These are phyloP conservation scores for Manis crassicaudata DNA, from an alignment of 2,797 vertebrate species.

Conservation along the genomic window DNA sequence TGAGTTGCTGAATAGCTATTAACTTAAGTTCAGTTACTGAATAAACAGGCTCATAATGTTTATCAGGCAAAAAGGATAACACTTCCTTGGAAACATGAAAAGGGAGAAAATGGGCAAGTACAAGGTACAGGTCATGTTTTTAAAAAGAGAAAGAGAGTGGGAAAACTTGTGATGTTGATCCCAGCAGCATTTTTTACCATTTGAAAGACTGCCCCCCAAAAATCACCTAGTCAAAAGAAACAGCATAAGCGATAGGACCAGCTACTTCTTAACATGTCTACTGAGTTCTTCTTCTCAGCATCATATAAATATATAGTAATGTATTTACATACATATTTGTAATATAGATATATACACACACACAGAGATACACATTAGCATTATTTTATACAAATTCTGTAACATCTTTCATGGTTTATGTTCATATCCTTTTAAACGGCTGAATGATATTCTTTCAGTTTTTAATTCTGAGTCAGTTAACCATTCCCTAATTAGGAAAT, in stretches of 20 bases:
- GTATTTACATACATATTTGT: not conserved
- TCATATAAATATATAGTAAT: not conserved
- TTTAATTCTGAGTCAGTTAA: slow-evolving; percentile 12
- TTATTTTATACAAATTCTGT: slow-evolving; percentile 15
- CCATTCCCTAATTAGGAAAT: not conserved
- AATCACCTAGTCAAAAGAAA: not conserved
- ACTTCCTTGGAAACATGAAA: not conserved
- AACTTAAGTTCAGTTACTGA: not conserved
- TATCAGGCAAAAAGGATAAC: not conserved
- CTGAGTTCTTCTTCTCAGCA: not conserved
- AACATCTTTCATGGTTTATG: slow-evolving; percentile 24
- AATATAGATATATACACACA: not conserved
- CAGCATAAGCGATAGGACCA: not conserved
- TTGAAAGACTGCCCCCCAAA: not conserved
- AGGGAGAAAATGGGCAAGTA: not conserved
- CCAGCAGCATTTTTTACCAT: not conserved
- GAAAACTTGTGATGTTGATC: not conserved
- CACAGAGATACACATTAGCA: not conserved
- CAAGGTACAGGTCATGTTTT: not conserved
- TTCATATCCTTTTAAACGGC: not conserved
- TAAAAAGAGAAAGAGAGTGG: not conserved
- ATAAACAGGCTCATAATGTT: not conserved
- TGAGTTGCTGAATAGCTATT: slow-evolving; percentile 74
- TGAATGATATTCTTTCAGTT: slow-evolving; percentile 16
- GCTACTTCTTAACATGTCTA: not conserved